A percentile compares a stretch with the other conserved stretches of the same genome.
Evolutionary conservation across 2,113 vertebrate species (phyloP).

Genomic region (Quiscalus mexicanus): DNA sequence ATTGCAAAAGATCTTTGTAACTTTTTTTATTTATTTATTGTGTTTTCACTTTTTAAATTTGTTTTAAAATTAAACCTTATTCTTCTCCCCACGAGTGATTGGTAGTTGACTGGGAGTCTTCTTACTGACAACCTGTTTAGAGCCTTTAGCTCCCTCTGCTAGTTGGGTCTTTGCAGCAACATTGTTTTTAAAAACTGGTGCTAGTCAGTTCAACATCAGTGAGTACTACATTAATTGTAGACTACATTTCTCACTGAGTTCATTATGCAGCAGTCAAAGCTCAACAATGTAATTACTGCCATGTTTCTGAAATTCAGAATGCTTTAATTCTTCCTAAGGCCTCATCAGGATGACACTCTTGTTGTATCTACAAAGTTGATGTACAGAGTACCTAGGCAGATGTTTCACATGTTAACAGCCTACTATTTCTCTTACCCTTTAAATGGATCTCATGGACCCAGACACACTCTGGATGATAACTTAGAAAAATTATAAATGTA

Average conservation of each 20-base stretch:
- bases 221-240: background rate
- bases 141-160: background rate
- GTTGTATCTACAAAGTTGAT: background rate
- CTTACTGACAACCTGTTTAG: background rate
- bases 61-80: background rate
- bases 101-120: background rate
- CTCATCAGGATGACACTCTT: background rate
- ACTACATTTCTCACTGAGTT: background rate
- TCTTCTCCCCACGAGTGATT: accelerated
- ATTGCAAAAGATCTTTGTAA: background rate
- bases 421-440: background rate
- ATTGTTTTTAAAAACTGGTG: background rate
- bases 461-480: background rate
- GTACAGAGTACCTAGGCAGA: background rate
- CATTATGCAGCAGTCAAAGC: background rate
- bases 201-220: background rate
- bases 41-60: background rate
- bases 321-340: background rate
- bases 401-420: background rate
- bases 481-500: background rate
- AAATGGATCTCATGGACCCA: background rate
- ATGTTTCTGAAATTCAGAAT: background rate
- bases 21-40: background rate
- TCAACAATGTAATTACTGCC: background rate
- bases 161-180: background rate